phyloP scores from a whole-genome alignment of 1,140 invertebrate species.

The Drosophila orosa region DNA sequence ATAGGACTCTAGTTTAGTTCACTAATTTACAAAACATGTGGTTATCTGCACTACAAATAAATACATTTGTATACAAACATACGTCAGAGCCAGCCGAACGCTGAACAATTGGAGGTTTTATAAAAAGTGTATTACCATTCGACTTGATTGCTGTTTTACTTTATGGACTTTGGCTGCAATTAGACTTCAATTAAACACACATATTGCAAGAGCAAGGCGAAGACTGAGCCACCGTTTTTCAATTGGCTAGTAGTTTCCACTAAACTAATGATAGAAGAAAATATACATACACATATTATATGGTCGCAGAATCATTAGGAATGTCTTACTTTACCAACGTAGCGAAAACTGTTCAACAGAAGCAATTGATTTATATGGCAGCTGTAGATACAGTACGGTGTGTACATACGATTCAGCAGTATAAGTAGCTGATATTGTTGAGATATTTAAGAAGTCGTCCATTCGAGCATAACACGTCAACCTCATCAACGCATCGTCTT shows the following conservation, averaged over 20 bases:
- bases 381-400: slow-evolving; percentile 25
- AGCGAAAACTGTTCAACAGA: slow-evolving; percentile 41
- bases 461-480: slow-evolving; percentile 47
- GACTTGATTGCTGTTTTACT: slow-evolving; percentile 14
- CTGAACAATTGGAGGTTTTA: slow-evolving; percentile 12
- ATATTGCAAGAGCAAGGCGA: slow-evolving; percentile 55
- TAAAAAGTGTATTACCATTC: slow-evolving; percentile 2
- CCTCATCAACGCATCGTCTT: slow-evolving; percentile 54
- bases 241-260: slow-evolving; percentile 50
- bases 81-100: not conserved
- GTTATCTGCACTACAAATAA: slow-evolving; percentile 40
- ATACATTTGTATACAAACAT: slow-evolving; percentile 32
- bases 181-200: slow-evolving; percentile 41
- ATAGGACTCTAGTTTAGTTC: slow-evolving; percentile 17
- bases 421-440: slow-evolving; percentile 32
- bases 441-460: slow-evolving; percentile 54
- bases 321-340: slow-evolving; percentile 40
- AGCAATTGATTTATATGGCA: slow-evolving; percentile 16
- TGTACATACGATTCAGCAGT: slow-evolving; percentile 34
- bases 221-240: slow-evolving; percentile 52
- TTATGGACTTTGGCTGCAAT: slow-evolving; percentile 25
- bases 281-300: slow-evolving; percentile 30
- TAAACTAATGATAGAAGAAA: slow-evolving; percentile 41
- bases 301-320: slow-evolving; percentile 15
- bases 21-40: slow-evolving; percentile 5